Conservation (phyloP, 37 sponge, comb jelly and placozoan genomes). For the Beroe forskalii region DNA sequence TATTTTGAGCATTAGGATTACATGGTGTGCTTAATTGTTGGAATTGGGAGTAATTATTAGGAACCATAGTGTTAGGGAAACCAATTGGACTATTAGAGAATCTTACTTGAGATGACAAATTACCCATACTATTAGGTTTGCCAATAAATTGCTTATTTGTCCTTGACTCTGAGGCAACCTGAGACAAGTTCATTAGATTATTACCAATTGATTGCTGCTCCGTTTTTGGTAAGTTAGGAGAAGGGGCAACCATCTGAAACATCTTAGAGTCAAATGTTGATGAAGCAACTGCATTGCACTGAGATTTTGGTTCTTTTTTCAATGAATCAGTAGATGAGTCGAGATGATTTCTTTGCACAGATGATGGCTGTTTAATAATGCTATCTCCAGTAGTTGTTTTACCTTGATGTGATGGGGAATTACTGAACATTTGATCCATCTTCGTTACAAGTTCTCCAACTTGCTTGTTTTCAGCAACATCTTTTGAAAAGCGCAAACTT, state of each 20-base stretch:
- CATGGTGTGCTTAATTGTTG: neutral
- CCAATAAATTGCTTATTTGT: too few species aligned
- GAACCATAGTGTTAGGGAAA: neutral
- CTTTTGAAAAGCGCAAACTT: conserved; percentile 29
- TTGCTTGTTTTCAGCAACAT: conserved; percentile 43
- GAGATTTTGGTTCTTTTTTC: too few species aligned
- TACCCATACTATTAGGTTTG: neutral
- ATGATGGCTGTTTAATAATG: too few species aligned
- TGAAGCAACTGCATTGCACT: too few species aligned
- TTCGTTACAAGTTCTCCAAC: conserved; percentile 48
- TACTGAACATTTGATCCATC: conserved; percentile 57
- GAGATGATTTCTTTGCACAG: too few species aligned
- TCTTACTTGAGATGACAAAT: neutral
- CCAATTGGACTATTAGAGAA: too few species aligned
- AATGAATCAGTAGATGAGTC: too few species aligned
- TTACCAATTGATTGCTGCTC: neutral
- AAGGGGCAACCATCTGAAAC: neutral
- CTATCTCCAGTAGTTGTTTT: too few species aligned
- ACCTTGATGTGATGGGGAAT: too few species aligned
- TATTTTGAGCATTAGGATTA: neutral
- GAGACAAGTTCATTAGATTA: neutral
- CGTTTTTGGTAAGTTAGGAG: neutral
- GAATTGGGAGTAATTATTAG: too few species aligned
- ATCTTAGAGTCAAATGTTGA: neutral
- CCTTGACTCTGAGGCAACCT: too few species aligned